Conservation (phyloP, 35 echinoderm and acorn worm species). For the Ophiothrix spiculata region DNA sequence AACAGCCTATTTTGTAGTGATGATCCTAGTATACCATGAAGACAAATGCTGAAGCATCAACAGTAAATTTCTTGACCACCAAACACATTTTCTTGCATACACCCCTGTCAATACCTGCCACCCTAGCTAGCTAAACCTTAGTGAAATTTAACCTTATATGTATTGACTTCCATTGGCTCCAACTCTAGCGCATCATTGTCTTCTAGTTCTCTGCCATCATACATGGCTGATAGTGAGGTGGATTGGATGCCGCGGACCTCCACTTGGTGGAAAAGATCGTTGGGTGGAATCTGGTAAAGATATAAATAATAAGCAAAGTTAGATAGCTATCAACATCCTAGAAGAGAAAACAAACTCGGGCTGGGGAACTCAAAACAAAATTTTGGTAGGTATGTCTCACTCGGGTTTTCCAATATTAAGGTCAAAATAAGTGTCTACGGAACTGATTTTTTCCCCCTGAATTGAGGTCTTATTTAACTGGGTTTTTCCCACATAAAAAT, state of each 20-base stretch:
- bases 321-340: no score
- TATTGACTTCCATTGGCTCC: conserved; percentile 83
- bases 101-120: background rate
- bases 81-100: background rate
- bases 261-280: conserved; percentile 44
- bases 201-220: conserved; percentile 66
- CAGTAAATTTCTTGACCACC: background rate
- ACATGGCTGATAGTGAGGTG: conserved; percentile 83
- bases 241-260: conserved; percentile 49
- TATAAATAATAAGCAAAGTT: no score
- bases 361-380: no score
- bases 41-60: background rate
- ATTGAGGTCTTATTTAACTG: no score
- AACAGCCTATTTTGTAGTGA: no score
- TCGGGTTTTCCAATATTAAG: no score
- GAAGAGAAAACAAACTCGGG: no score
- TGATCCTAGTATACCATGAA: background rate
- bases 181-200: conserved; percentile 41
- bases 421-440: no score
- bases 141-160: conserved; percentile 86
- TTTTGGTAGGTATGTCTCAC: no score
- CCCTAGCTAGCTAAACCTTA: conserved; percentile 12
- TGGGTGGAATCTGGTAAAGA: conserved; percentile 49
- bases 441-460: no score
- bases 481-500: no score